These are phyloP conservation scores for Anagyrus pseudococci DNA, from an alignment of 2,888 invertebrate species.

Conservation along the genomic window DNA sequence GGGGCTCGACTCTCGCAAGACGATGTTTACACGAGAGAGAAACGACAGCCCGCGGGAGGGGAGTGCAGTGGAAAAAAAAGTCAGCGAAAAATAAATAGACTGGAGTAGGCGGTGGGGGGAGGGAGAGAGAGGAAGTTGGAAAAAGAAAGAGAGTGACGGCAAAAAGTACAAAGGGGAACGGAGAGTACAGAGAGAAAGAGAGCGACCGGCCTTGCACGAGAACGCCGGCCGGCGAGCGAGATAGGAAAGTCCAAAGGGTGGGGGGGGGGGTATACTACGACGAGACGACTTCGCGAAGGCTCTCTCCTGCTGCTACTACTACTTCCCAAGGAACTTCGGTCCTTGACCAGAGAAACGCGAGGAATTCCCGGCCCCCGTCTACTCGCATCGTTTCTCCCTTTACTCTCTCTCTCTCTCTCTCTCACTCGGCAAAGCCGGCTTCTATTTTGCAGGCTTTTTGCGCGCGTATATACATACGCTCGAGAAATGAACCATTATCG, in stretches of 20 bases:
- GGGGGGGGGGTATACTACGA: too few relatives aligned
- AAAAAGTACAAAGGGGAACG: neutral
- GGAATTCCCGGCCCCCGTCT: constrained; percentile 44
- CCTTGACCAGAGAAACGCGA: constrained; percentile 52
- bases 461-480: constrained; percentile 10
- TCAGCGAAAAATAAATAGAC: neutral
- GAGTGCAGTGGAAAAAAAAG: neutral
- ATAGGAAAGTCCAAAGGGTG: too few relatives aligned
- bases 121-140: neutral
- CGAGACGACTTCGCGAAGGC: too few relatives aligned
- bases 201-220: too few relatives aligned
- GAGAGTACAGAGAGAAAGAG: too few relatives aligned
- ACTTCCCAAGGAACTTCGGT: constrained; percentile 50
- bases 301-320: too few relatives aligned
- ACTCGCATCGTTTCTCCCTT: constrained; percentile 11
- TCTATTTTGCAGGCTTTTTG: constrained; percentile 21
- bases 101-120: too few relatives aligned
- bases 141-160: neutral
- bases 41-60: constrained; percentile 1
- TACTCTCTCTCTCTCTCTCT: constrained; percentile 27
- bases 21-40: neutral
- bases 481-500: too few relatives aligned
- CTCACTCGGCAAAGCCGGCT: constrained; percentile 2
- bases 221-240: too few relatives aligned
- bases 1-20: too few relatives aligned